phyloP scores from a whole-genome alignment of 1,140 invertebrate species.

The Hyles vespertilio region DNA sequence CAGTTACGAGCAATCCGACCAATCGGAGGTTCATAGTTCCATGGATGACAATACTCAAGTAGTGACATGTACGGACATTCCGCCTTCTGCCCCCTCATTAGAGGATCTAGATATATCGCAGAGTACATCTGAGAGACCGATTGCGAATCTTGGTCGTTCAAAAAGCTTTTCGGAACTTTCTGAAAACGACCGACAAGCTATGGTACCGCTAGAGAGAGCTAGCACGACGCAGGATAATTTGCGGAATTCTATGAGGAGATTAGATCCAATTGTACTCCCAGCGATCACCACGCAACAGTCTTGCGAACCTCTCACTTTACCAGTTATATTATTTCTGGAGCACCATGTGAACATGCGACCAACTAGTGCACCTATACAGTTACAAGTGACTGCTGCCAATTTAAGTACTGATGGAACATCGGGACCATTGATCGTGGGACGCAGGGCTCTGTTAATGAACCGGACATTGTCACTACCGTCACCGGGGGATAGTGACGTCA shows the following conservation, averaged over 20 bases:
- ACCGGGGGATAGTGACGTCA: slow-evolving; percentile 56
- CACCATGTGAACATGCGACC: slow-evolving; percentile 67
- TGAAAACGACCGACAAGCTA: slow-evolving; percentile 35
- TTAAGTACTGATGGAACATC: slow-evolving; percentile 57
- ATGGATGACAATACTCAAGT: slow-evolving; percentile 66
- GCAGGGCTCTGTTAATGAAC: slow-evolving; percentile 61
- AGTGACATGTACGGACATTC: slow-evolving; percentile 34
- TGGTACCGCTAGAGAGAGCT: slow-evolving; percentile 44
- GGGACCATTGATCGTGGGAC: slow-evolving; percentile 62
- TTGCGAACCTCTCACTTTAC: slow-evolving; percentile 58
- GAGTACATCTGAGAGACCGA: slow-evolving; percentile 22
- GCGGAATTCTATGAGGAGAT: slow-evolving; percentile 62
- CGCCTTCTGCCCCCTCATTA: slow-evolving; percentile 29
- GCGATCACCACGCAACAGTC: slow-evolving; percentile 46
- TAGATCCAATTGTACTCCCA: slow-evolving; percentile 64
- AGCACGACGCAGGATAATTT: slow-evolving; percentile 50
- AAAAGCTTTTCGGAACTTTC: slow-evolving; percentile 62
- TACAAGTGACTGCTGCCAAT: slow-evolving; percentile 67
- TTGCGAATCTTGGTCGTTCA: slow-evolving; percentile 44
- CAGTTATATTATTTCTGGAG: slow-evolving; percentile 66
- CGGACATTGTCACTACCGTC: slow-evolving; percentile 60
- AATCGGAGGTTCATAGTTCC: slow-evolving; percentile 43
- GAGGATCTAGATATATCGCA: slow-evolving; percentile 37
- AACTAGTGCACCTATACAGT: slow-evolving; percentile 66
- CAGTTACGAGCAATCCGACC: slow-evolving; percentile 31